Conservation (phyloP, 2,888 invertebrate genomes). For the Acronicta leporina region DNA sequence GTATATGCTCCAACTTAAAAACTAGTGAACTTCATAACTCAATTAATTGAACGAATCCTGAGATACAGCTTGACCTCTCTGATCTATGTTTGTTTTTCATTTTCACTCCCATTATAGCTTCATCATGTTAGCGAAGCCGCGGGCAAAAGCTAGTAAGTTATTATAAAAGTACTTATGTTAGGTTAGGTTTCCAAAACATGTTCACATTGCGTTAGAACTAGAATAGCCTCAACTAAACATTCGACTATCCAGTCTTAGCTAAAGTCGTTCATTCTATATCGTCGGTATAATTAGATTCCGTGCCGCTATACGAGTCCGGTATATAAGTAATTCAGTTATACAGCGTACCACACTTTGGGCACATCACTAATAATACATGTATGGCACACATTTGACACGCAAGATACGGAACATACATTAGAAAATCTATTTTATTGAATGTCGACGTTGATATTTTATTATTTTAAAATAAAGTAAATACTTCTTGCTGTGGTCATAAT, state of each 20-base stretch:
- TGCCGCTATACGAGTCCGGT: constrained; percentile 21
- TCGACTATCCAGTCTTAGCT: constrained; percentile 14
- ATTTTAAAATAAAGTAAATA: not conserved
- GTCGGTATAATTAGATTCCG: constrained; percentile 40
- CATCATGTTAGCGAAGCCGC: too few relatives aligned
- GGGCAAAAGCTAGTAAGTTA: too few relatives aligned
- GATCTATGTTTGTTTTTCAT: too few relatives aligned
- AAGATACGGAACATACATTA: constrained; percentile 7
- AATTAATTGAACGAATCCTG: too few relatives aligned
- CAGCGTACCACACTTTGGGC: constrained; percentile 15
- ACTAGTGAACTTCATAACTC: too few relatives aligned
- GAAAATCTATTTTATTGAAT: not conserved
- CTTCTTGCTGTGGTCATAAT: not conserved
- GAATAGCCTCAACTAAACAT: not conserved
- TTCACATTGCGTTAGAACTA: too few relatives aligned
- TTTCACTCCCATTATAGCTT: too few relatives aligned
- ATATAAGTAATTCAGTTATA: constrained; percentile 46
- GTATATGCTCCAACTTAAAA: too few relatives aligned
- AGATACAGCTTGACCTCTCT: too few relatives aligned
- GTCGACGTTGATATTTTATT: too few relatives aligned
- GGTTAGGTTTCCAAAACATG: too few relatives aligned
- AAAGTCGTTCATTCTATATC: constrained; percentile 31
- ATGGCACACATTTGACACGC: not conserved
- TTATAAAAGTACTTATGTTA: too few relatives aligned
- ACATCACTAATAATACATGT: constrained; percentile 5